phyloP scores from a whole-genome alignment of 2,113 vertebrate species.

The Pomatostomus ruficeps region DNA sequence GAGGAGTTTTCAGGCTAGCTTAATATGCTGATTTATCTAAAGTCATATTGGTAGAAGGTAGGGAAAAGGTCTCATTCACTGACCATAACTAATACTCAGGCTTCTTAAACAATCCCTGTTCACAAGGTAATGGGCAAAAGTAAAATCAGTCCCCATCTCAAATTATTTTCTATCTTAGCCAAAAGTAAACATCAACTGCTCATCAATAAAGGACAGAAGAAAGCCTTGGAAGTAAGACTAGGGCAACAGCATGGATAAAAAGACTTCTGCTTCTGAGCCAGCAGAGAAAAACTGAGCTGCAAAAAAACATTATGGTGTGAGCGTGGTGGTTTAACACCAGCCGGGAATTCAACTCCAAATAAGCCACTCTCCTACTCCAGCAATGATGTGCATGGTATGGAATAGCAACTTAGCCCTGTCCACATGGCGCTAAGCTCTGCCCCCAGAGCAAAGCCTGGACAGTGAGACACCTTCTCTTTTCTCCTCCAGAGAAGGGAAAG shows the following conservation, averaged over 20 bases:
- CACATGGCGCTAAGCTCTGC: not conserved
- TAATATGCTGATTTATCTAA: not conserved
- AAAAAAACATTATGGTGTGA: not conserved
- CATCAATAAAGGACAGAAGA: not conserved
- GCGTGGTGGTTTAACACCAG: not conserved
- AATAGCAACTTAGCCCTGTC: not conserved
- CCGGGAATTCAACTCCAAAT: not conserved
- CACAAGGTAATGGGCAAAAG: not conserved
- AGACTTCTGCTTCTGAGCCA: not conserved
- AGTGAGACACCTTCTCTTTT: not conserved
- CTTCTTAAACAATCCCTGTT: not conserved
- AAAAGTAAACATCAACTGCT: not conserved
- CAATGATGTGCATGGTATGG: not conserved
- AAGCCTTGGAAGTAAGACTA: not conserved
- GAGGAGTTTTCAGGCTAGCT: not conserved
- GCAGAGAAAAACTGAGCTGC: not conserved
- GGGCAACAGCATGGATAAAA: not conserved
- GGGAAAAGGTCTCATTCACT: not conserved
- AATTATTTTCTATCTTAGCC: not conserved
- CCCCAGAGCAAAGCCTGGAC: not conserved
- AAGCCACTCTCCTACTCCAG: not conserved
- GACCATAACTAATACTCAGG: not conserved
- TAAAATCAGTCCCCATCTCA: not conserved
- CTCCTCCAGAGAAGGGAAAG: not conserved
- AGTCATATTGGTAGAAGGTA: not conserved